Conservation (phyloP, 2,797 vertebrate species). For the Cirrhinus molitorella region DNA sequence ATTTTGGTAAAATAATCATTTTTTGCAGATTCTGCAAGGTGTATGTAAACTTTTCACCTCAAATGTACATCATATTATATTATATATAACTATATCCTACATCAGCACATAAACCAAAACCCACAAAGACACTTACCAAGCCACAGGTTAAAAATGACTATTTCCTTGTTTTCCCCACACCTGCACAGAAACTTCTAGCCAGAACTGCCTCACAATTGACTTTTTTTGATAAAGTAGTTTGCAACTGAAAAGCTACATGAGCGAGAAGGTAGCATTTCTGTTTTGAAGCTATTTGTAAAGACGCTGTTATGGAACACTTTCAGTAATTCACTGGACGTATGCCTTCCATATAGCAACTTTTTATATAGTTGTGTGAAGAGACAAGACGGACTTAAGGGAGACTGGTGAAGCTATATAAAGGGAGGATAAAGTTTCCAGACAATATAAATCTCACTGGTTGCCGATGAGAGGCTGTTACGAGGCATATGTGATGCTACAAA, state of each 20-base stretch:
- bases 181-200: not conserved
- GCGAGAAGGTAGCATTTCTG: not conserved
- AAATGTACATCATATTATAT: too few species aligned
- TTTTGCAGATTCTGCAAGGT: too few species aligned
- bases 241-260: not conserved
- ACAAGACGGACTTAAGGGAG: not conserved
- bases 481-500: slow-evolving; percentile 10
- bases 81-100: not conserved
- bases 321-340: not conserved
- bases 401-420: not conserved
- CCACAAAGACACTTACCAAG: not conserved
- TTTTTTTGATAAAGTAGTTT: not conserved
- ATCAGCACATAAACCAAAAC: not conserved
- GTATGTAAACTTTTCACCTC: too few species aligned
- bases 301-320: not conserved
- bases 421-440: not conserved
- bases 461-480: not conserved
- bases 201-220: not conserved
- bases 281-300: not conserved
- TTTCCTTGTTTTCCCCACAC: too few species aligned
- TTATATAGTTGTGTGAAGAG: not conserved
- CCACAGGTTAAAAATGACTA: not conserved
- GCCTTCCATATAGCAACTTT: not conserved
- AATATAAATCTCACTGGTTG: slow-evolving; percentile 42
- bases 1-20: too few species aligned